Evolutionary conservation across 1,140 invertebrate species (phyloP).

Genomic region (Stegodyphus dumicola): DNA sequence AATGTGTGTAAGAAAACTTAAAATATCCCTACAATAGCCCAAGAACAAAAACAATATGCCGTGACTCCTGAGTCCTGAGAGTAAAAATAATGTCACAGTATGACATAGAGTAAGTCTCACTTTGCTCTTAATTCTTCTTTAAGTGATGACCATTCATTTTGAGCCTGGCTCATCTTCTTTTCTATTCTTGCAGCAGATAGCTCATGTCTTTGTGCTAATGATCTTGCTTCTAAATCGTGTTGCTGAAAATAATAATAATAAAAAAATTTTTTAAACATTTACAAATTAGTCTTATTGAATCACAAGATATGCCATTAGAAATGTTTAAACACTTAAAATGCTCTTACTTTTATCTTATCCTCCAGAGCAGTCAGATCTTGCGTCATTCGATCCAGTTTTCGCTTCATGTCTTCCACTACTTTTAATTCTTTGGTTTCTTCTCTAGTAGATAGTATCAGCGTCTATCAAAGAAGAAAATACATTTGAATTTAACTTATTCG

Average conservation of each 20-base stretch:
- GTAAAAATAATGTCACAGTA: too few species aligned
- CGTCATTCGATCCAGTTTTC: conserved; percentile 26
- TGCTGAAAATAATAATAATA: conserved; percentile 3
- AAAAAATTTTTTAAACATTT: too few species aligned
- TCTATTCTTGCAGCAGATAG: conserved; percentile 40
- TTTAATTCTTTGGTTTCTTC: conserved; percentile 33
- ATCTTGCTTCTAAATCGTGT: conserved; percentile 13
- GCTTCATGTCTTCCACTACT: conserved; percentile 14
- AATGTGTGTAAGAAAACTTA: too few species aligned
- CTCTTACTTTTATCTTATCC: conserved; percentile 27
- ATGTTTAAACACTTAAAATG: too few species aligned
- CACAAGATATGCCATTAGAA: too few species aligned
- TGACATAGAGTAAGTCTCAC: not conserved
- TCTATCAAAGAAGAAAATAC: not conserved
- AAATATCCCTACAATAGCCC: too few species aligned
- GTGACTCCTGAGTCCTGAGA: too few species aligned
- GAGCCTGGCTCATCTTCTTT: conserved; percentile 33
- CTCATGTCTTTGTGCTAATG: conserved; percentile 13
- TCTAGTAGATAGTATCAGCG: conserved; percentile 17
- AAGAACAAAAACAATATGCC: too few species aligned
- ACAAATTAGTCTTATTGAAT: too few species aligned
- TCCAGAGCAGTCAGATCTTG: conserved; percentile 35
- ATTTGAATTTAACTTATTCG: not conserved
- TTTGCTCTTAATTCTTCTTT: conserved; percentile 29
- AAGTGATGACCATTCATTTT: conserved; percentile 10